Base-by-base conservation (phyloP, 2,888 invertebrate genomes). In the Argyresthia goedartella region DNA sequence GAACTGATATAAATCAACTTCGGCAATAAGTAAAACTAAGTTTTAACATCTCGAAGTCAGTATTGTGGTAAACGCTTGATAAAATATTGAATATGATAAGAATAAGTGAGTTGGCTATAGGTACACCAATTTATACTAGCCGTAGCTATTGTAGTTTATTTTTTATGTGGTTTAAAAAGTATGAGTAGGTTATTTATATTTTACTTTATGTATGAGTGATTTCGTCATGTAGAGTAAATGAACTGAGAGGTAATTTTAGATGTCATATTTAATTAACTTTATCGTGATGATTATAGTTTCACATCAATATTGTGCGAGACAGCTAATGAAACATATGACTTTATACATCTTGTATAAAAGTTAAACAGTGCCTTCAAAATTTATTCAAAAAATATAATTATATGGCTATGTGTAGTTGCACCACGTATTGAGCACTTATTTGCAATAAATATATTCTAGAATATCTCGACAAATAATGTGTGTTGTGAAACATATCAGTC, bases 91-190 rank as follows among this genome's bases (percentile, higher is more conserved):
- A 66, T 66, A 69, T 61, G 66, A 69, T 81, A 78, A 76, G 75
- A 69, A 71, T 78, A 75, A 72, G 35, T 36, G 34, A 69, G 55
- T 69, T 73, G 75, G 78, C 72, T 73, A 63, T 81, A 79, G 80
- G 76, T 79, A 81, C 80, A 81, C 77, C 65, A 75, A 71, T 73
- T 73, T 49, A 72, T 69, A 69, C 71, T 81, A 81, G 80, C 64
- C 55, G 66, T 81, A 82, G 81, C 73, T 71, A 69, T 66, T 25
- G 73, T 82, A 81, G 79, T 73, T 73, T 76, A 72, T 74, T 76
- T 75, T 77, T 64, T 70, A 64, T 57, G 61, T 63, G 60, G 64
- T 61, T 58, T 60, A 54, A 42, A 42, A 25, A 25, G 16, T 42
- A n/a, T 42, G 34, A 10, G 13, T 44, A 50, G 43, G 50, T 25